Base-by-base conservation (phyloP, 2,888 invertebrate genomes). In the Brenthis hecate region DNA sequence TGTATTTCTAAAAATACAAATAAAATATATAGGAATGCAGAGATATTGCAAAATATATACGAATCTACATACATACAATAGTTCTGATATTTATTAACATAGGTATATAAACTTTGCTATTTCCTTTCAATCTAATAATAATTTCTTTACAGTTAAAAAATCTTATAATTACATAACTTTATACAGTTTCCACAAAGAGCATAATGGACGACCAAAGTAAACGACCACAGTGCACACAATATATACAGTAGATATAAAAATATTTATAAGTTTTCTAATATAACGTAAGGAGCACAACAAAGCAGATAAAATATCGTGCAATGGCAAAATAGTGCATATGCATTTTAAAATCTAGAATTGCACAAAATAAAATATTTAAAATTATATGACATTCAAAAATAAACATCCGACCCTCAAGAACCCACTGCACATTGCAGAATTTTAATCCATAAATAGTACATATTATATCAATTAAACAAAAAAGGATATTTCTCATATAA, bases 71-170 rank as follows among this genome's bases (percentile, higher is more conserved):
- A 43, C 36, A 43, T 43, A 43, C 36, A 43, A 43, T 11, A 51
- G 16, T 28, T 53, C 36, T 16, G 53, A 53, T 23, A 8, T 32
- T 3, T 58, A 16, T 3, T 58, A 16, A 51, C 13, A 62, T 6
- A 61, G 48, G 50, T 55, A 36, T 72, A 72, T 74, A 75, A 75
- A 73, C 72, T 69, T 71, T 70, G 48, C 36, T 67, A 68, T 69
- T 28, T 65, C 55, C 48, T 56, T 56, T 65, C 57, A 50, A 54
- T 60, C 51, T 66, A 51, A 69, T 71, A 53, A 69, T 57, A 66
- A 65, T 73, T 71, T 74, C 60, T 72, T 67, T 73, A 74, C 70
- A 73, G 54, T 68, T 68, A 65, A 65, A 66, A 67, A 56, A 56
- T 68, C 68, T 70, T 71, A 66, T 68, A 51, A 56, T 66, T 73